Evolutionary conservation across 2,888 invertebrate species (phyloP), one percentile per base, ranked within the genome.

Genomic region (Cantharis lateralis): DNA sequence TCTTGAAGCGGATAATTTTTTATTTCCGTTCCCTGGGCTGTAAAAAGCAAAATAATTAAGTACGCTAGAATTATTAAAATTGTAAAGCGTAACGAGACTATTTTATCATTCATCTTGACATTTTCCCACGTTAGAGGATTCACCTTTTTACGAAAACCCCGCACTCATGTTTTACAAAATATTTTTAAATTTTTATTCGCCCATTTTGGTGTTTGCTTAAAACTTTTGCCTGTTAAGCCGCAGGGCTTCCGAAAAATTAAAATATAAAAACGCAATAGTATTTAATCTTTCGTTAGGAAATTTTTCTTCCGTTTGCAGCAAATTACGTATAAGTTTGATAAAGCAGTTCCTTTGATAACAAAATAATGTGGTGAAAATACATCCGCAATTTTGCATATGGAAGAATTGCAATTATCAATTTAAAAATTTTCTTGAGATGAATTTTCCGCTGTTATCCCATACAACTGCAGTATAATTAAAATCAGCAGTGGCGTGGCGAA

Each of bases 261-360:
- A 48, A 48, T n/a, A n/a, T n/a, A 48, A n/a, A 48, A 48, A n/a
- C 48, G n/a, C 7, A 48, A 48, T 48, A n/a, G 1, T 7, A 9
- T 48, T 48, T 48, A n/a, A 48, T 48, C 48, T 7, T n/a, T 48
- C 2, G 48, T 9, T 48, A n/a, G n/a, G n/a, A 48, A 48, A n/a
- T n/a, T n/a, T 48, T 48, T 48, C 48, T 48, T 48, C 48, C 48
- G 48, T 48, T 48, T 48, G 48, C 48, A 48, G n/a, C n/a, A n/a
- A n/a, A 48, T 62, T 68, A 24, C 24, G 1, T 24, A 24, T 24
- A 24, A 7, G 9, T 28, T 15, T 63, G 77, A 77, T 77, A 77
- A 77, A 62, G 32, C 13, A 77, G 74, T 77, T 77, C 74, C 77
- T 68, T 71, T 74, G 74, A 74, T 74, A 74, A 68, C n/a, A 48